Evolutionary conservation across 2,797 vertebrate species (phyloP), one percentile per base, ranked within the genome.

Genomic region (Sebastes alutus): DNA sequence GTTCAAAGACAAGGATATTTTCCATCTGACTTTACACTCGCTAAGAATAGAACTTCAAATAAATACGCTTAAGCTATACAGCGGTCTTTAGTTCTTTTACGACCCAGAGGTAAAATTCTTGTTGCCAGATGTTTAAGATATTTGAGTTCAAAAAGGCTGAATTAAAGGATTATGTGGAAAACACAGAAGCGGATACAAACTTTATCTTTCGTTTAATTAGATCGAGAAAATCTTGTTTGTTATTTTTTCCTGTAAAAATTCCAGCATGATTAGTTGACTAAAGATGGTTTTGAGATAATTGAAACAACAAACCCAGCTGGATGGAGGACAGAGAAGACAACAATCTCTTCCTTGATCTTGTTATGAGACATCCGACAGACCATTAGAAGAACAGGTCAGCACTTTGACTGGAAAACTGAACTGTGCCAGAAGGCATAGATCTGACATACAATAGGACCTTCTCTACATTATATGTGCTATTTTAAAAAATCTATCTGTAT

Each of bases 1-100:
- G 89, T 94, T 92, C 76, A 92, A 90, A 94, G 87, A 86, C 84
- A 56, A 69, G 70, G 72, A 91, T 88, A 84, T 91, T 90, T 93
- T 92, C 87, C 87, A 82, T 79, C 80, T 88, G 85, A 88, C 86
- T 88, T 91, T 81, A 69, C 76, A 42, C 81, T 80, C 11, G 1
- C 87, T 83, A 90, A 90, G 75, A 93, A 93, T 92, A 93, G 88
- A 87, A 84, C 74, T 54, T 89, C 77, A 89, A 83, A 86, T 83
- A 93, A 91, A 86, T 81, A 85, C 52, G 62, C 56, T 29, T 25
- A 82, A 75, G 59, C 82, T 84, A 72, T 71, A 78, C 12, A 2
- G 35, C 67, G 35, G 49, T 81, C 60, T 85, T 86, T 8, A 27
- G 70, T 68, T 61, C 81, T 80, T 90, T 85, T 72, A 83, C 71